These are phyloP conservation scores for Ecliptopera silaceata DNA, from an alignment of 2,888 invertebrate species.

Conservation along the genomic window DNA sequence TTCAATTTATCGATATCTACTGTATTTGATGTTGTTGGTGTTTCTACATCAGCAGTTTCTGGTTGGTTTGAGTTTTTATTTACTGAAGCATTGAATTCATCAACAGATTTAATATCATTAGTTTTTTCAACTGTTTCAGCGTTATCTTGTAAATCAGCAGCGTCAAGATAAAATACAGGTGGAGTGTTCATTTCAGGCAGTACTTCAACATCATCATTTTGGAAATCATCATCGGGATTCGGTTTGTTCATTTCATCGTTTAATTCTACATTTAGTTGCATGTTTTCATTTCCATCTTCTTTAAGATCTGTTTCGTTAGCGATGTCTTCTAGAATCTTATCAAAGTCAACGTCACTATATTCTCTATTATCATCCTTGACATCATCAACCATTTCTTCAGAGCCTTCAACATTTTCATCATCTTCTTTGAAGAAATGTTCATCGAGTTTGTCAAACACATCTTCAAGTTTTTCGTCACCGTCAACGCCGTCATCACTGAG, in stretches of 20 bases:
- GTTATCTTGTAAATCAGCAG: constrained; percentile 37
- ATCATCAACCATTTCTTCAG: constrained; percentile 29
- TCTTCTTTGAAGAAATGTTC: constrained; percentile 27
- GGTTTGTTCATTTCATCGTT: constrained; percentile 31
- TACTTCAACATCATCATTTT: constrained; percentile 26
- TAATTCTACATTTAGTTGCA: constrained; percentile 14
- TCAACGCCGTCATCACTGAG: constrained; percentile 41
- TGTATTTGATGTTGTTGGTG: neutral
- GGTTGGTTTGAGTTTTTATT: neutral
- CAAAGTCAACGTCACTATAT: constrained; percentile 40
- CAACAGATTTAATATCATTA: constrained; percentile 12
- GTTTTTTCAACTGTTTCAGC: constrained; percentile 20
- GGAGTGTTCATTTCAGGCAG: constrained; percentile 13
- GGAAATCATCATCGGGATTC: constrained; percentile 30
- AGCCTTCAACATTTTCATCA: constrained; percentile 18
- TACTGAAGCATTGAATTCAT: constrained; percentile 25
- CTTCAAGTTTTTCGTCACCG: constrained; percentile 26
- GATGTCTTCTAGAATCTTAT: constrained; percentile 35
- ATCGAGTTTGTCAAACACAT: constrained; percentile 27
- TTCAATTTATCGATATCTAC: constrained; percentile 43
- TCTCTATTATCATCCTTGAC: constrained; percentile 14
- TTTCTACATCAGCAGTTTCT: neutral
- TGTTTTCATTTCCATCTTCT: constrained; percentile 17
- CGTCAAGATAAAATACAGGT: constrained; percentile 48
- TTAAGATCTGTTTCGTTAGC: constrained; percentile 27